Conservation (phyloP, 2,888 invertebrate species). For the Lasioglossum leucozonium region DNA sequence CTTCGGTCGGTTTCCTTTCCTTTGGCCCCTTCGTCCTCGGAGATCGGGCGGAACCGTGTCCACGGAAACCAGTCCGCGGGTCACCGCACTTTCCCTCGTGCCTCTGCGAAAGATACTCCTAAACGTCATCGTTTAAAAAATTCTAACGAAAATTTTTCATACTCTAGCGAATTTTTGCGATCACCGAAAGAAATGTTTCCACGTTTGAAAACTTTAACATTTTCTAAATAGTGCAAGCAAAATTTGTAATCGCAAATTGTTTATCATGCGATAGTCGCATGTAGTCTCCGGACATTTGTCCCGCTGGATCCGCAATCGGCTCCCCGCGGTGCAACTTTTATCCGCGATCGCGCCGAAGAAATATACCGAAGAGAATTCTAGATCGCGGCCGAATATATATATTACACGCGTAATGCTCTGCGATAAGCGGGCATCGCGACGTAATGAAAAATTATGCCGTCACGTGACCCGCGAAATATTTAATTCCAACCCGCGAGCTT, state of each 20-base stretch:
- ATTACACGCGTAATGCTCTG: conserved; percentile 20
- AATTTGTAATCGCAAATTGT: not conserved
- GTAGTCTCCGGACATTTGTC: not conserved
- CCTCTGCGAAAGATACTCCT: conserved; percentile 6
- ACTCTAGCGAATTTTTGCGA: too few species aligned
- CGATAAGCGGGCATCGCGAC: conserved; percentile 41
- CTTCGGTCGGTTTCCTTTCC: conserved; percentile 42
- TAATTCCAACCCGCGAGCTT: conserved; percentile 5
- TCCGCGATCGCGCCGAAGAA: conserved; percentile 5
- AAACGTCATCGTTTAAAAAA: too few species aligned
- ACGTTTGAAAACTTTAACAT: too few species aligned
- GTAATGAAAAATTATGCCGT: conserved; percentile 46
- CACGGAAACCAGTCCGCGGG: conserved; percentile 49
- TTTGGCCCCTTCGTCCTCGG: not conserved
- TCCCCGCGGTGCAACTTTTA: conserved; percentile 21
- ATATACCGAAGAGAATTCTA: conserved; percentile 25
- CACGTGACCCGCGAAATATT: conserved; percentile 49
- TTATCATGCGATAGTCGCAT: not conserved
- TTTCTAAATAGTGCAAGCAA: too few species aligned
- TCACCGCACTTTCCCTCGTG: conserved; percentile 46
- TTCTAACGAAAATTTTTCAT: too few species aligned
- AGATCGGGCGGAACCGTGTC: conserved; percentile 26
- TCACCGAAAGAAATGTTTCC: too few species aligned
- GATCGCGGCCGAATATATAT: conserved; percentile 21
- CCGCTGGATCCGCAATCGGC: not conserved